Percentiles rank a stretch among this genome's conserved stretches.
phyloP scores from a whole-genome alignment of 2,113 vertebrate genomes.

The Cairina moschata region DNA sequence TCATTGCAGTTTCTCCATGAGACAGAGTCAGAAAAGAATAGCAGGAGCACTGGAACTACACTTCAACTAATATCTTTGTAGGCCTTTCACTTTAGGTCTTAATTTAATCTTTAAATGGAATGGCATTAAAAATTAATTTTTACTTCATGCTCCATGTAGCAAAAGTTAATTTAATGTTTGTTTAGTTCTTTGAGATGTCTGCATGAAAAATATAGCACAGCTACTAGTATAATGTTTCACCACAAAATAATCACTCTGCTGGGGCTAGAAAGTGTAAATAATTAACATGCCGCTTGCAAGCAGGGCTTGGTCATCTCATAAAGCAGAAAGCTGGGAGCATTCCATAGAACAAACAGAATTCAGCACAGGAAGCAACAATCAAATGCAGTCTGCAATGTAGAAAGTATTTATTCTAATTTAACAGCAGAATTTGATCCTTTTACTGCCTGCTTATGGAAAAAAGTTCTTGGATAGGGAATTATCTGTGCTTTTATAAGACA shows the following conservation, averaged over 20 bases:
- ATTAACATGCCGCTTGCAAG: constrained; percentile 9
- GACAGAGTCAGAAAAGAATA: not conserved
- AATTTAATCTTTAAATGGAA: constrained; percentile 9
- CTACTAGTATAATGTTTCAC: constrained; percentile 34
- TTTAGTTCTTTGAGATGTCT: not conserved
- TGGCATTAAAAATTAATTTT: constrained; percentile 51
- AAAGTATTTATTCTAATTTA: not conserved
- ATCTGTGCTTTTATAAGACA: not conserved
- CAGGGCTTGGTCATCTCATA: not conserved
- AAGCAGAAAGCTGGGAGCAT: not conserved
- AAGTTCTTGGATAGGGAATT: not conserved
- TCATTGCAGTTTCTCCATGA: not conserved
- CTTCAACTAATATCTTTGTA: not conserved
- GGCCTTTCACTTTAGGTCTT: not conserved
- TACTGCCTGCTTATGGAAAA: not conserved
- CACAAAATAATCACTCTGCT: constrained; percentile 23
- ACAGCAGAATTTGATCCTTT: not conserved
- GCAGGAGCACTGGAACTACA: not conserved
- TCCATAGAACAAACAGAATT: not conserved
- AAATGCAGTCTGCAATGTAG: not conserved
- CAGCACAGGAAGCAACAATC: not conserved
- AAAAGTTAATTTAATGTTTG: constrained; percentile 31
- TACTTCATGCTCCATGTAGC: not conserved
- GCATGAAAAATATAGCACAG: not conserved
- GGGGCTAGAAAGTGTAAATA: constrained; percentile 31